A percentile compares a stretch with the other conserved stretches of the same genome.
phyloP scores from a whole-genome alignment of 2,113 vertebrate species.

The Mustela lutreola region DNA sequence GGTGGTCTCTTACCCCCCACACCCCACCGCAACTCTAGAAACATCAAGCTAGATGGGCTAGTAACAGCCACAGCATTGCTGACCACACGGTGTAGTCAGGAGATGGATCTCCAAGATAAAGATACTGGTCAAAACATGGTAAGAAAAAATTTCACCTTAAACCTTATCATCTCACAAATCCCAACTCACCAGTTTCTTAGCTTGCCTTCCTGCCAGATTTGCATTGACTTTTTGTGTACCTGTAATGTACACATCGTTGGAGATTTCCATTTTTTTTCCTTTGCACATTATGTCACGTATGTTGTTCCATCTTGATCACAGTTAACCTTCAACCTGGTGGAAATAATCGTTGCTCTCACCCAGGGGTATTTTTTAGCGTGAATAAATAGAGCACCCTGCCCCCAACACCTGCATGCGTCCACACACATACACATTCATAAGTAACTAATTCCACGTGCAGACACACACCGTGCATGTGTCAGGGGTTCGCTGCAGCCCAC shows the following conservation, averaged over 20 bases:
- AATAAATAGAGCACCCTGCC: not conserved
- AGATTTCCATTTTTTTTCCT: not conserved
- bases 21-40: not conserved
- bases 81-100: no score
- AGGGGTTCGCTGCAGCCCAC: not conserved
- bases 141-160: not conserved
- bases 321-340: not conserved
- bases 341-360: slow-evolving; percentile 23
- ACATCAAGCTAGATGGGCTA: not conserved
- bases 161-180: not conserved
- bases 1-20: not conserved
- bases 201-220: not conserved
- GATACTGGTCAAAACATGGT: not conserved
- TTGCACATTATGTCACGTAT: not conserved
- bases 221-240: not conserved
- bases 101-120: not conserved
- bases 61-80: not conserved
- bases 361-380: not conserved
- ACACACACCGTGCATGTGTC: not conserved
- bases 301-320: slow-evolving; percentile 32
- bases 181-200: not conserved
- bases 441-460: not conserved
- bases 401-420: not conserved
- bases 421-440: not conserved
- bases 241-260: not conserved